Percentiles rank a stretch among this genome's conserved stretches.
phyloP scores from a whole-genome alignment of 2,797 vertebrate genomes.

The Onychomys torridus region DNA sequence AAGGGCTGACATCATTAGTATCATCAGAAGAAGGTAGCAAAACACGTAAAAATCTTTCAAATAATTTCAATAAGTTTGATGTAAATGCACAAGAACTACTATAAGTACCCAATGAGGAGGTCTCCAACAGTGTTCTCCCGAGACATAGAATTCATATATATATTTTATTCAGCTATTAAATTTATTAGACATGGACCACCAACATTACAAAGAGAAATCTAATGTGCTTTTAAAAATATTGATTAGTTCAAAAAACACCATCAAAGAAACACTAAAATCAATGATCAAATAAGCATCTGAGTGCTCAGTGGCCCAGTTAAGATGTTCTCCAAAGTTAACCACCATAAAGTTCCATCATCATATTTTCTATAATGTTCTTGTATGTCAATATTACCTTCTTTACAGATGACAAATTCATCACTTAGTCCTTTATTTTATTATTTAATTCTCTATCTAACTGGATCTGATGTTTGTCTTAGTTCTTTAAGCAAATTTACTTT shows the following conservation, averaged over 20 bases:
- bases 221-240: neutral
- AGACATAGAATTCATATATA: neutral
- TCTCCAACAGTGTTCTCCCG: neutral
- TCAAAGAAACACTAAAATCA: neutral
- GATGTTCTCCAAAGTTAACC: too few relatives aligned
- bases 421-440: neutral
- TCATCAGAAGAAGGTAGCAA: neutral
- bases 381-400: neutral
- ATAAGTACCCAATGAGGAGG: neutral
- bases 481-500: neutral
- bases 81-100: neutral
- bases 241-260: neutral
- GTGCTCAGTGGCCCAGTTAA: too few relatives aligned
- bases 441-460: neutral
- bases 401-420: neutral
- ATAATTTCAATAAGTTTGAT: neutral
- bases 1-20: neutral
- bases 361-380: neutral
- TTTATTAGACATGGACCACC: neutral
- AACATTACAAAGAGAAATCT: neutral
- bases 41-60: neutral
- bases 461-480: neutral
- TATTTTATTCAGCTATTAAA: neutral
- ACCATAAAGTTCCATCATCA: neutral
- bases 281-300: neutral